Evolutionary conservation across 1,140 invertebrate species (phyloP).

Genomic region (Drosophila pruinosa): DNA sequence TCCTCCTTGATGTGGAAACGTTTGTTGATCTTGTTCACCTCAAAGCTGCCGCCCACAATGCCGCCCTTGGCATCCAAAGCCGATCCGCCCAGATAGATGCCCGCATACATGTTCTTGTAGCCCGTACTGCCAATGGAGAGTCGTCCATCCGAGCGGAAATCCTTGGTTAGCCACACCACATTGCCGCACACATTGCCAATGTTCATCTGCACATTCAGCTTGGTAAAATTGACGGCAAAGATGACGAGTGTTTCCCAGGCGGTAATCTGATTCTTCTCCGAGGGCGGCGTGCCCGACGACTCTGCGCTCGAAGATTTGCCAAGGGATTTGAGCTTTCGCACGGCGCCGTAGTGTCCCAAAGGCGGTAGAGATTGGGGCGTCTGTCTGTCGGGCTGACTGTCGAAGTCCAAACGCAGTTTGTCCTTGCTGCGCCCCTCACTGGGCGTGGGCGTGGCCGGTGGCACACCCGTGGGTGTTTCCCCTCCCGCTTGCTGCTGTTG

Average conservation of each 20-base stretch:
- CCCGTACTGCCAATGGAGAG: slow-evolving; percentile 97
- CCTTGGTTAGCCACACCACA: slow-evolving; percentile 95
- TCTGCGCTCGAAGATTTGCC: slow-evolving; percentile 77
- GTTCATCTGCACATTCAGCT: slow-evolving; percentile 98
- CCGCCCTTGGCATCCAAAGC: slow-evolving; percentile 97
- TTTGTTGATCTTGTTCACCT: slow-evolving; percentile 94
- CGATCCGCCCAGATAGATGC: slow-evolving; percentile 94
- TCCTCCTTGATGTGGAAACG: slow-evolving; percentile 95
- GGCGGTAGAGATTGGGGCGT: slow-evolving; percentile 13
- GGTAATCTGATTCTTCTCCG: slow-evolving; percentile 83
- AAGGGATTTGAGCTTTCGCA: slow-evolving; percentile 84
- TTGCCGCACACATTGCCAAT: slow-evolving; percentile 99
- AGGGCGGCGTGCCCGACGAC: slow-evolving; percentile 72
- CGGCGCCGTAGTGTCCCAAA: slow-evolving; percentile 63
- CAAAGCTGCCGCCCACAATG: slow-evolving; percentile 97
- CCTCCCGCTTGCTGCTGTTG: slow-evolving; percentile 60
- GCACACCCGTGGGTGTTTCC: slow-evolving; percentile 47
- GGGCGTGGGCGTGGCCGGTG: slow-evolving; percentile 59
- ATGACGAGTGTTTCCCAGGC: slow-evolving; percentile 97
- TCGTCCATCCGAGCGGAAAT: slow-evolving; percentile 94
- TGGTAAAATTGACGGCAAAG: slow-evolving; percentile 97
- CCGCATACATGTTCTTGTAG: slow-evolving; percentile 96
- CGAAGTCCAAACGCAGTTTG: slow-evolving; percentile 65
- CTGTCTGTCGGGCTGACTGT: slow-evolving; percentile 22
- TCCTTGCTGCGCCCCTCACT: slow-evolving; percentile 62